Percentiles rank a stretch among this genome's conserved stretches.
Conservation (phyloP, 37 sponge, comb jelly and placozoan species). For the Mnemiopsis leidyi region DNA sequence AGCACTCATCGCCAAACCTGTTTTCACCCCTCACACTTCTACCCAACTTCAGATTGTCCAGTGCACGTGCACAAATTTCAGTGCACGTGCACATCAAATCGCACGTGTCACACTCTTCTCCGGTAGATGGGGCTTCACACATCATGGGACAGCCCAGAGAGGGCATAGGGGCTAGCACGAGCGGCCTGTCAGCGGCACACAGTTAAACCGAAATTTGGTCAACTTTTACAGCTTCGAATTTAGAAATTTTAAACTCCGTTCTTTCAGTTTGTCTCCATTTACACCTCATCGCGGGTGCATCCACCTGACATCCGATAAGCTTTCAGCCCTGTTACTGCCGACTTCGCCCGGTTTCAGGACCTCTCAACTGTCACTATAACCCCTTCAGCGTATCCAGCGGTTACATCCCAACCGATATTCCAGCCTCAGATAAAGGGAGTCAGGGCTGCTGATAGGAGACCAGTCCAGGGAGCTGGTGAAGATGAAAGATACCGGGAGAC, state of each 20-base stretch:
- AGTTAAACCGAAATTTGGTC: not conserved
- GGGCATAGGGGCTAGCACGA: not conserved
- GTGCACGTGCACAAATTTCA: not conserved
- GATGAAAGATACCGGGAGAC: too few relatives aligned
- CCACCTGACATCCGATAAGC: not conserved
- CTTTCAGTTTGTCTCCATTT: not conserved
- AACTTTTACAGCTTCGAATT: not conserved
- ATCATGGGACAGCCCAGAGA: not conserved
- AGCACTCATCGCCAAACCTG: not conserved
- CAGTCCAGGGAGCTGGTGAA: too few relatives aligned
- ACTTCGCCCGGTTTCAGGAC: not conserved
- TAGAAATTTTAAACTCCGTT: not conserved
- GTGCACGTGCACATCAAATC: not conserved
- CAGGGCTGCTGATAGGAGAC: too few relatives aligned
- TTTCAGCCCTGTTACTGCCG: not conserved
- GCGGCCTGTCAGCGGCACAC: not conserved
- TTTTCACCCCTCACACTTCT: not conserved
- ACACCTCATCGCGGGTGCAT: not conserved
- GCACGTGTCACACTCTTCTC: not conserved
- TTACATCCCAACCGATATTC: too few relatives aligned
- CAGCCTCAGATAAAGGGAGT: too few relatives aligned
- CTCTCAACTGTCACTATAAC: not conserved
- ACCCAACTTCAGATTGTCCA: not conserved
- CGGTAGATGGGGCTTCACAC: not conserved
- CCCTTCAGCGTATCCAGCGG: too few relatives aligned